phyloP scores from a whole-genome alignment of 2,113 vertebrate genomes.

The Trichomycterus rosablanca region DNA sequence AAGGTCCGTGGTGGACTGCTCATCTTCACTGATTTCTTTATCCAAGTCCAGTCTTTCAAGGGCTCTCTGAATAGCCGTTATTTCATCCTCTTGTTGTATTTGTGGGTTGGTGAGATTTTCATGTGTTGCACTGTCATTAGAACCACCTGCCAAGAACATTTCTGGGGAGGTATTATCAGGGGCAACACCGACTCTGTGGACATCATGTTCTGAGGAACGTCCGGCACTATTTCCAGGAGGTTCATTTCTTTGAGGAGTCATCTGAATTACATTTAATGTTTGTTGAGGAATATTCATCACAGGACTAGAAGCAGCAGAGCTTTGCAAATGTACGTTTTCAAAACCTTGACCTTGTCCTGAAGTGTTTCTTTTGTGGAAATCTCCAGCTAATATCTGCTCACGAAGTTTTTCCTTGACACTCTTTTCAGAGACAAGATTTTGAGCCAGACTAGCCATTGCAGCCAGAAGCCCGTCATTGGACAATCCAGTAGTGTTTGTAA shows the following conservation, averaged over 20 bases:
- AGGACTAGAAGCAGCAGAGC: conserved; percentile 26
- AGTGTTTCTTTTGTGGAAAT: conserved; percentile 63
- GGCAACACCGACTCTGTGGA: too few relatives aligned
- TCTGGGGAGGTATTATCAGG: too few relatives aligned
- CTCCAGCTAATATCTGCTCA: conserved; percentile 79
- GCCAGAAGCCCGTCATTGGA: conserved; percentile 42
- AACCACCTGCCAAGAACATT: too few relatives aligned
- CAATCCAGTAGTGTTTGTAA: conserved; percentile 28
- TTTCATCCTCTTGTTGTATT: conserved; percentile 66
- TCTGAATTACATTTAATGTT: conserved; percentile 33
- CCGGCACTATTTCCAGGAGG: conserved; percentile 39
- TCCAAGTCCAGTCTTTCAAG: conserved; percentile 81
- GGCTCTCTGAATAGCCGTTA: conserved; percentile 78
- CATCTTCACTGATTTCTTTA: conserved; percentile 54
- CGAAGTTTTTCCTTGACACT: conserved; percentile 72
- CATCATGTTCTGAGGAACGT: too few relatives aligned
- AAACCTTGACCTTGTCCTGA: conserved; percentile 53
- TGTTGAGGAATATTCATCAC: neutral
- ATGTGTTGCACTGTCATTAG: too few relatives aligned
- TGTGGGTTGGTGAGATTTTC: conserved; percentile 55
- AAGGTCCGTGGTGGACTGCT: conserved; percentile 11
- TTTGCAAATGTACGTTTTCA: conserved; percentile 42
- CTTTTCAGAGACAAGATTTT: conserved; percentile 52
- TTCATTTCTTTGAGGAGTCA: conserved; percentile 9
- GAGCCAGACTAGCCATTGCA: conserved; percentile 34